Conservation (phyloP, 2,888 invertebrate species). For the Andrena chrysosceles region DNA sequence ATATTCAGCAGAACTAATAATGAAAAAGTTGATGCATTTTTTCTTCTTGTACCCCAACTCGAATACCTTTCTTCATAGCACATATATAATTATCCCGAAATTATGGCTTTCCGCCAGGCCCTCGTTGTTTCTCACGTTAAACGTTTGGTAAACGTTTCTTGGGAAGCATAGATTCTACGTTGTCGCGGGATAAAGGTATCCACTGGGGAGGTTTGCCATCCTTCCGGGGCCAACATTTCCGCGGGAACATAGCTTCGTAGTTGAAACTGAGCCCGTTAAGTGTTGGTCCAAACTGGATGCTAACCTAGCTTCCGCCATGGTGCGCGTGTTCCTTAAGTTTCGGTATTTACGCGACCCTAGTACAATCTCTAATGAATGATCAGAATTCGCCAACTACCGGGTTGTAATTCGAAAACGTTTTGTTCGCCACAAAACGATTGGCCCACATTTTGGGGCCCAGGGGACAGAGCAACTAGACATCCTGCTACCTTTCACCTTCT, state of each 20-base stretch:
- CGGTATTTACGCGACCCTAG: constrained; percentile 7
- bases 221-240: constrained; percentile 6
- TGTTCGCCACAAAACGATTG: neutral
- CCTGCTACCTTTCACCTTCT: neutral
- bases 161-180: constrained; percentile 21
- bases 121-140: neutral
- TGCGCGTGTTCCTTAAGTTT: constrained; percentile 11
- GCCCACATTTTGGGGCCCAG: neutral
- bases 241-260: neutral
- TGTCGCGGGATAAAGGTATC: constrained; percentile 19
- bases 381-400: constrained; percentile 2
- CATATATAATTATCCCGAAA: neutral
- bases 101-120: neutral
- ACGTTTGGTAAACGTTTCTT: constrained; percentile 22
- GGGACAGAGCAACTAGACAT: neutral
- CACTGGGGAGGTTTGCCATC: neutral
- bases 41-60: too few species aligned
- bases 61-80: too few species aligned
- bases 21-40: too few species aligned
- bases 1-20: too few species aligned
- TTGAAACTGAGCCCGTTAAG: constrained; percentile 13
- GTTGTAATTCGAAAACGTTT: neutral
- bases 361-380: constrained; percentile 7
- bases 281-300: constrained; percentile 1
- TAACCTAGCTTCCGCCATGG: neutral